Percentiles rank a stretch among this genome's conserved stretches.
These are phyloP conservation scores for Archivesica marissinica DNA, from an alignment of 1,140 invertebrate species.

Conservation along the genomic window DNA sequence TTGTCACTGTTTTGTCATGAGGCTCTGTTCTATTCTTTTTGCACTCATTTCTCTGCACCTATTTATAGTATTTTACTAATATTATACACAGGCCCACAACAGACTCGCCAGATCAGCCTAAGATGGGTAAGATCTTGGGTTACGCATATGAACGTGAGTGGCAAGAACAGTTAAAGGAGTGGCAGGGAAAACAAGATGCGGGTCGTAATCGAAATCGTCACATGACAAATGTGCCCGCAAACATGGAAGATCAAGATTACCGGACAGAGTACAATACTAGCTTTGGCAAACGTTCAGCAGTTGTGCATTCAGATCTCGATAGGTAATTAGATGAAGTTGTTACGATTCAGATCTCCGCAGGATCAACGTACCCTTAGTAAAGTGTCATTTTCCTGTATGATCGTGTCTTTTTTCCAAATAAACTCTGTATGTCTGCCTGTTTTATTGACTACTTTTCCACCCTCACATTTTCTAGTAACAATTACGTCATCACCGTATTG, in stretches of 20 bases:
- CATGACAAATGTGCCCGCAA: conserved; percentile 56
- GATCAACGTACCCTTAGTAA: too few relatives aligned
- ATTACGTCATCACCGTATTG: too few relatives aligned
- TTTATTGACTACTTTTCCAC: too few relatives aligned
- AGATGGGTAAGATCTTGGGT: conserved; percentile 76
- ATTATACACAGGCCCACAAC: conserved; percentile 33
- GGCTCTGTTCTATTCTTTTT: too few relatives aligned
- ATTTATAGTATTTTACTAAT: conserved; percentile 5
- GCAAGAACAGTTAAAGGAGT: conserved; percentile 71
- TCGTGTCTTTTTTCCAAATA: too few relatives aligned
- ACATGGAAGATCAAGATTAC: conserved; percentile 46
- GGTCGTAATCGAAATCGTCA: conserved; percentile 60
- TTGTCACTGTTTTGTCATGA: too few relatives aligned
- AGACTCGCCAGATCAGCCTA: conserved; percentile 63
- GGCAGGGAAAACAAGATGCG: conserved; percentile 71
- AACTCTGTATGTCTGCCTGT: too few relatives aligned
- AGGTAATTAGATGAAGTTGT: conserved; percentile 52
- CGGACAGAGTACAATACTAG: conserved; percentile 68
- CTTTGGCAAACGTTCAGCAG: conserved; percentile 50
- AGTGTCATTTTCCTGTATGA: too few relatives aligned
- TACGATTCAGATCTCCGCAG: too few relatives aligned
- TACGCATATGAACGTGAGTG: conserved; percentile 78
- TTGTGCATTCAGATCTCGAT: conserved; percentile 31
- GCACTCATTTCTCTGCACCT: not conserved
- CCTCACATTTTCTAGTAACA: too few relatives aligned